These are phyloP conservation scores for Petrocephalus zakoni DNA, from an alignment of 2,113 vertebrate species.

Conservation along the genomic window DNA sequence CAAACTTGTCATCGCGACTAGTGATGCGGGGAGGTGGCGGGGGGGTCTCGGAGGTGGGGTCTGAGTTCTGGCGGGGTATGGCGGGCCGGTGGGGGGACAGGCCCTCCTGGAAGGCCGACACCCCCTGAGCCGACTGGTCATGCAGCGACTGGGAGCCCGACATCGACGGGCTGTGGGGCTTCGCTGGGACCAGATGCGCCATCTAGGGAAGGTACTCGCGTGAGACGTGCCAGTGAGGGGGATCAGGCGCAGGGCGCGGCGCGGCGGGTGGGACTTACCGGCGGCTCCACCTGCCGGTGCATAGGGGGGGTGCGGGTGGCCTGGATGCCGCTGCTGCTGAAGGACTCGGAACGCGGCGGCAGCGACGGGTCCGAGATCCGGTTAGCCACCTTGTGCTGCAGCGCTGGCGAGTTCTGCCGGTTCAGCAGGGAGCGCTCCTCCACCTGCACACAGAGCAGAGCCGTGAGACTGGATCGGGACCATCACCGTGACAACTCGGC, in stretches of 20 bases:
- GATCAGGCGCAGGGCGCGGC: slow-evolving; percentile 18
- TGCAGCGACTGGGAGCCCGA: slow-evolving; percentile 95
- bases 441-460: slow-evolving; percentile 59
- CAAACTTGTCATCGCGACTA: slow-evolving; percentile 80
- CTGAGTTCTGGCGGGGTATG: slow-evolving; percentile 98
- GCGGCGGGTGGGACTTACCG: slow-evolving; percentile 62
- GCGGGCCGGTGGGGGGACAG: slow-evolving; percentile 87
- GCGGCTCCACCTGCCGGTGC: slow-evolving; percentile 85
- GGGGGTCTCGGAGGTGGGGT: slow-evolving; percentile 96
- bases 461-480: not conserved
- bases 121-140: slow-evolving; percentile 86
- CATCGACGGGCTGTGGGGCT: slow-evolving; percentile 85
- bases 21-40: slow-evolving; percentile 81
- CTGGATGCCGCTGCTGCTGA: slow-evolving; percentile 91
- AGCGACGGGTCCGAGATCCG: slow-evolving; percentile 93
- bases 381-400: slow-evolving; percentile 95
- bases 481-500: not conserved
- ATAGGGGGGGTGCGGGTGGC: slow-evolving; percentile 87
- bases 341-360: slow-evolving; percentile 92
- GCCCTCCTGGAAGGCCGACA: slow-evolving; percentile 87
- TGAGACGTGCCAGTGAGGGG: slow-evolving; percentile 26
- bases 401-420: slow-evolving; percentile 79
- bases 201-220: slow-evolving; percentile 62
- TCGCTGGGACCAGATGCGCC: slow-evolving; percentile 91
- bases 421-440: slow-evolving; percentile 81